These are phyloP conservation scores for Lycodopsis pacificus DNA, from an alignment of 2,797 vertebrate species.

Conservation along the genomic window DNA sequence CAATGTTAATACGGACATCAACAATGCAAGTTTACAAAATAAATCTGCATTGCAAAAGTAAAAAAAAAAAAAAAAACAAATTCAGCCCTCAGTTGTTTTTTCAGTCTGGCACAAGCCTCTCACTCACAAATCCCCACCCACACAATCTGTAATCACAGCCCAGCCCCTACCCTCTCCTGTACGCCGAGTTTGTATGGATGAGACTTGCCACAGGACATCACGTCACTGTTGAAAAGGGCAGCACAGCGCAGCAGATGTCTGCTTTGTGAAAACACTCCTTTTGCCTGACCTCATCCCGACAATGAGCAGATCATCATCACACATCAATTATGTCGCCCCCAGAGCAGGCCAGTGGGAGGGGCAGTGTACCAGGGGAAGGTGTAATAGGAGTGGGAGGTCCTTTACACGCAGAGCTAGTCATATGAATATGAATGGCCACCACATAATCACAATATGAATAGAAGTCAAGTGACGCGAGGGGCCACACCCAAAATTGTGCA, in stretches of 20 bases:
- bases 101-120: slow-evolving; percentile 14
- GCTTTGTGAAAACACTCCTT: slow-evolving; percentile 78
- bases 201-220: slow-evolving; percentile 68
- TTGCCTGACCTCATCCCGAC: slow-evolving; percentile 75
- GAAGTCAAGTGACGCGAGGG: slow-evolving; percentile 14
- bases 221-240: slow-evolving; percentile 76
- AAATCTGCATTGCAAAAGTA: not conserved
- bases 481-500: slow-evolving; percentile 35
- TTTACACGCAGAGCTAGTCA: slow-evolving; percentile 7
- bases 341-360: slow-evolving; percentile 28
- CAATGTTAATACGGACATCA: not conserved
- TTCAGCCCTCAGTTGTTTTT: not conserved
- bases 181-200: slow-evolving; percentile 26
- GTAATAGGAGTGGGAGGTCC: slow-evolving; percentile 57
- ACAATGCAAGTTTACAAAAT: not conserved
- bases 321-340: slow-evolving; percentile 69
- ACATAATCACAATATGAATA: slow-evolving; percentile 70
- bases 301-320: slow-evolving; percentile 79
- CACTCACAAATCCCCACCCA: slow-evolving; percentile 29
- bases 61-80: not conserved
- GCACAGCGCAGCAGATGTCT: slow-evolving; percentile 80
- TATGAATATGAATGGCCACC: slow-evolving; percentile 71
- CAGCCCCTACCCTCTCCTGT: slow-evolving; percentile 7
- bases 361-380: slow-evolving; percentile 10
- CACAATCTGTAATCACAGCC: slow-evolving; percentile 34